Conservation (phyloP, 1,140 invertebrate genomes). For the Trichomalopsis sarcophagae region DNA sequence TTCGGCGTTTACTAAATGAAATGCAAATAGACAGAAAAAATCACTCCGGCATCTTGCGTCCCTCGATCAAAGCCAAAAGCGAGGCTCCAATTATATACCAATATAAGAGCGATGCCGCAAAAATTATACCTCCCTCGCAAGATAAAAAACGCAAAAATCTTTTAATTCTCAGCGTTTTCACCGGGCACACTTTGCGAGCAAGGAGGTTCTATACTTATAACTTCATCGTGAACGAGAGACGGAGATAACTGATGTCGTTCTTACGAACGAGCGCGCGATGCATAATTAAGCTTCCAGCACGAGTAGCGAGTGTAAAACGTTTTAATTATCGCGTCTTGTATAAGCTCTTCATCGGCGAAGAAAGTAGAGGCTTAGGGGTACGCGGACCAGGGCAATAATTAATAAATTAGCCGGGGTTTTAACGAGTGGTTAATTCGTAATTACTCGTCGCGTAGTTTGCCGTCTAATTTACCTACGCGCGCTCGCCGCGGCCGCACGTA, state of each 20-base stretch:
- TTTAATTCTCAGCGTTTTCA: background rate
- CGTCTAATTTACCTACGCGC: slow-evolving; percentile 11
- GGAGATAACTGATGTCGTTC: background rate
- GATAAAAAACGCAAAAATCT: background rate
- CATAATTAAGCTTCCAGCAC: background rate
- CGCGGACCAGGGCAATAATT: slow-evolving; percentile 43
- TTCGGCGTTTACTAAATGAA: background rate
- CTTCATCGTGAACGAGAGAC: background rate
- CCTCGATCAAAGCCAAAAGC: background rate
- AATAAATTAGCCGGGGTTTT: slow-evolving; percentile 53
- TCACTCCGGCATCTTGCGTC: background rate
- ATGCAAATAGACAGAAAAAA: background rate
- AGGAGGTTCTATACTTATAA: background rate
- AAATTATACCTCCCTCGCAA: too few relatives aligned
- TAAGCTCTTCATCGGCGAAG: background rate
- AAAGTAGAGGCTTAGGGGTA: background rate
- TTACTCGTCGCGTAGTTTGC: slow-evolving; percentile 52
- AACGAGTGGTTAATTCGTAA: slow-evolving; percentile 56
- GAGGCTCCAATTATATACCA: background rate
- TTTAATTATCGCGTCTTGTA: slow-evolving; percentile 10
- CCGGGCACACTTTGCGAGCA: background rate
- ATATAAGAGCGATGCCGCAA: background rate
- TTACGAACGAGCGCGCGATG: background rate
- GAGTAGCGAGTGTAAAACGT: background rate
- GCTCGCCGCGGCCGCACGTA: background rate